A percentile compares a stretch with the other conserved stretches of the same genome.
Evolutionary conservation across 2,113 vertebrate species (phyloP).

Genomic region (Erythrocercus mccallii): DNA sequence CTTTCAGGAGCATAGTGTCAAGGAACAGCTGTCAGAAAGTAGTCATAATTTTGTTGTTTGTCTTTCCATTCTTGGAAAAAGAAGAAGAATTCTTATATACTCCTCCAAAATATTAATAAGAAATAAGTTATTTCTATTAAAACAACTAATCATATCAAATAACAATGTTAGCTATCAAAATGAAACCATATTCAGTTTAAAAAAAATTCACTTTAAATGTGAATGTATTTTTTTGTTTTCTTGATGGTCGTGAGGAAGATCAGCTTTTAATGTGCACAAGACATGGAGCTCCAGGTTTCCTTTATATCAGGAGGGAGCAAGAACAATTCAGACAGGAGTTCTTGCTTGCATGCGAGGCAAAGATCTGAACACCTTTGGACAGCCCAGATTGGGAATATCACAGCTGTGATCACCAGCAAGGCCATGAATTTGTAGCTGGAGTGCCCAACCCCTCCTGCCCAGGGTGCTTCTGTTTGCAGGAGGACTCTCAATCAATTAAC

Average conservation of each 20-base stretch:
- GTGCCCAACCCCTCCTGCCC: background rate
- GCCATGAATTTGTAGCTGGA: background rate
- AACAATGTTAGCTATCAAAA: background rate
- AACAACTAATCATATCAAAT: background rate
- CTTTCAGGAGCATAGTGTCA: background rate
- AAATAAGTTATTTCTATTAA: background rate
- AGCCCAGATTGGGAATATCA: background rate
- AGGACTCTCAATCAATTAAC: rapidly evolving
- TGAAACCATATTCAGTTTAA: background rate
- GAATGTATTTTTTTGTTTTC: background rate
- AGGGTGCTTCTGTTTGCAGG: background rate
- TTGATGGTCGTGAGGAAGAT: background rate
- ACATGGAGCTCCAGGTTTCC: background rate
- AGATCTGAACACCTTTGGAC: background rate
- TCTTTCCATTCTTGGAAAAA: background rate
- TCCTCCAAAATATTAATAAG: background rate
- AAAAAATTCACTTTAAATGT: background rate
- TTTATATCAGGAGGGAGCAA: background rate
- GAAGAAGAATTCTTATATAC: background rate
- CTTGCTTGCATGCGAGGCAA: background rate
- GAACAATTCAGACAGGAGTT: background rate
- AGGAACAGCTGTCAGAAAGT: background rate
- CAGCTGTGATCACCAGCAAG: background rate
- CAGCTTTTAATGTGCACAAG: background rate
- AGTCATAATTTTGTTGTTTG: background rate